Evolutionary conservation across 2,113 vertebrate genomes (phyloP).

Genomic region (Patagioenas fasciata): DNA sequence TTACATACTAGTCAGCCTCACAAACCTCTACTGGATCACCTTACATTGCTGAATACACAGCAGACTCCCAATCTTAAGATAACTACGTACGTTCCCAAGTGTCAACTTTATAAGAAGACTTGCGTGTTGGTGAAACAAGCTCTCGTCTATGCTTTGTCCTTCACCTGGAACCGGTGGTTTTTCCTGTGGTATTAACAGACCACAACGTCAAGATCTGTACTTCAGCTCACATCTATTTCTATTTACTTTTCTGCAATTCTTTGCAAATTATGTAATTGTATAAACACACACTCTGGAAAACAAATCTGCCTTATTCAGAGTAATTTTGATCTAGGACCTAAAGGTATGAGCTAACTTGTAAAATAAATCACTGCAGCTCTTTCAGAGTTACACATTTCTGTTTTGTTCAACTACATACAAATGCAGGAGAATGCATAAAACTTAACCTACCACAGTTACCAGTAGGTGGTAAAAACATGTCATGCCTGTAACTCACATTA

Average conservation of each 20-base stretch:
- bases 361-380: neutral
- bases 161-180: neutral
- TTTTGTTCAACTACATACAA: neutral
- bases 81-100: accelerated
- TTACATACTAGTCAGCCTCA: neutral
- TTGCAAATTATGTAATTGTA: neutral
- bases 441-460: neutral
- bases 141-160: neutral
- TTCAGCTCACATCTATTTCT: neutral
- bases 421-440: neutral
- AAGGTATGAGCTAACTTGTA: neutral
- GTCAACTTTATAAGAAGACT: neutral
- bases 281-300: neutral
- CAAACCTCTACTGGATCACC: neutral
- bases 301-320: neutral
- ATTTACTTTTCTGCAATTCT: neutral
- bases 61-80: neutral
- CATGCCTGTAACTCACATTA: neutral
- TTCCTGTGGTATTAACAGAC: neutral
- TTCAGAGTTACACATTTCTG: neutral
- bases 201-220: neutral
- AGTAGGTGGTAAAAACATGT: neutral
- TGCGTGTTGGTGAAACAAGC: neutral
- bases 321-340: neutral
- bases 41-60: neutral